phyloP scores from a whole-genome alignment of 1,140 invertebrate genomes.

The Drosophila lacteicornis region DNA sequence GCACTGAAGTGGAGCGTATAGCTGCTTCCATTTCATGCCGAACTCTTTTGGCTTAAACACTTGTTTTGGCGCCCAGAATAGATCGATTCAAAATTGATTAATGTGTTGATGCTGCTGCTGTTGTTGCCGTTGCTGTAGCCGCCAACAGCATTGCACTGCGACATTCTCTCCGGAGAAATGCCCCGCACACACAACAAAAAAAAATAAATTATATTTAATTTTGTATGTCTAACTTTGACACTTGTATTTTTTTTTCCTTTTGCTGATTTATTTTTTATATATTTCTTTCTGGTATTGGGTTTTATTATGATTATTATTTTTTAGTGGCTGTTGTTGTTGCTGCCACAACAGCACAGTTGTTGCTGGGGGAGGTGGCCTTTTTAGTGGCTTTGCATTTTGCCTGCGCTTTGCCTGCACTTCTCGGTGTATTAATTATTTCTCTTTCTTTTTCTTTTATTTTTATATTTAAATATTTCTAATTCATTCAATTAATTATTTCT shows the following conservation, averaged over 20 bases:
- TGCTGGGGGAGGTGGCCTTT: neutral
- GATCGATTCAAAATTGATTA: constrained; percentile 30
- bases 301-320: constrained; percentile 8
- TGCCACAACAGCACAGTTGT: constrained; percentile 31
- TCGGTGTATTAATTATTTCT: neutral
- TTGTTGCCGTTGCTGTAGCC: constrained; percentile 44
- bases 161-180: constrained; percentile 60
- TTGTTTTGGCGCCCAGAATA: constrained; percentile 76
- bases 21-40: constrained; percentile 85
- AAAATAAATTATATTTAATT: constrained; percentile 8
- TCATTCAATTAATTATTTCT: constrained; percentile 12
- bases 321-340: constrained; percentile 29
- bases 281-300: neutral
- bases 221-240: constrained; percentile 1
- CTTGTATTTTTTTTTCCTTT: constrained; percentile 2
- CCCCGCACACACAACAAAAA: constrained; percentile 28
- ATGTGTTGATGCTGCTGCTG: constrained; percentile 32
- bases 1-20: constrained; percentile 85
- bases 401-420: constrained; percentile 8
- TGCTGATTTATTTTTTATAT: constrained; percentile 8
- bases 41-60: constrained; percentile 83
- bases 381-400: constrained; percentile 16
- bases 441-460: constrained; percentile 10
- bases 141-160: constrained; percentile 72
- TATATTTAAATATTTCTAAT: constrained; percentile 17